Evolutionary conservation across 2,888 invertebrate genomes (phyloP).

Genomic region (Drosophila suboccidentalis): DNA sequence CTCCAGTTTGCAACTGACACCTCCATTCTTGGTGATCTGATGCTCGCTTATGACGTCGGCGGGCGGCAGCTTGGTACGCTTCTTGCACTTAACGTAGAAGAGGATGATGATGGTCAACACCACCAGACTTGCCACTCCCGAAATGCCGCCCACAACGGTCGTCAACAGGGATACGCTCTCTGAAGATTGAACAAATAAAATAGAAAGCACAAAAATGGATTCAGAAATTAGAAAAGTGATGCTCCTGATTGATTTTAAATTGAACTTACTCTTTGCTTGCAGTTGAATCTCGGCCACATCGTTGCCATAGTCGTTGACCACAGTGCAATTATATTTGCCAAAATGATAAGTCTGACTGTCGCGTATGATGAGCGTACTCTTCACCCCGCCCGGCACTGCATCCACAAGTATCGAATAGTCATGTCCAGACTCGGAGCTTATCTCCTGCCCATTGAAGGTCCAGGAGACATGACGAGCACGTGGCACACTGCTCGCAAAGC

Average conservation of each 20-base stretch:
- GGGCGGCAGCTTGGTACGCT: slow-evolving; percentile 84
- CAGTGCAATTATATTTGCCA: slow-evolving; percentile 97
- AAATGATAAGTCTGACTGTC: slow-evolving; percentile 95
- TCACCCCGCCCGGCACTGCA: slow-evolving; percentile 91
- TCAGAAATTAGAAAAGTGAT: neutral
- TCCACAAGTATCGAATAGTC: slow-evolving; percentile 92
- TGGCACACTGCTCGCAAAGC: slow-evolving; percentile 95
- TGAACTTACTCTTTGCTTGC: slow-evolving; percentile 93
- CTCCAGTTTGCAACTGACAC: slow-evolving; percentile 86
- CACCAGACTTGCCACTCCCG: slow-evolving; percentile 93
- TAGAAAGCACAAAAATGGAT: too few relatives aligned
- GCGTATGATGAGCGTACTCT: slow-evolving; percentile 95
- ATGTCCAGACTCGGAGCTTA: slow-evolving; percentile 90
- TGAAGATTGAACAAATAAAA: slow-evolving; percentile 80
- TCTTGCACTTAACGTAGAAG: slow-evolving; percentile 89
- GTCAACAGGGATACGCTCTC: slow-evolving; percentile 92
- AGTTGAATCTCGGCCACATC: slow-evolving; percentile 94
- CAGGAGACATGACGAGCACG: slow-evolving; percentile 94
- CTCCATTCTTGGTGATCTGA: slow-evolving; percentile 85
- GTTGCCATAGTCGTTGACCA: slow-evolving; percentile 95
- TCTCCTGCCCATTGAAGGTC: slow-evolving; percentile 94
- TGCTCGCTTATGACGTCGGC: slow-evolving; percentile 86
- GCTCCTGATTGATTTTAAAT: neutral
- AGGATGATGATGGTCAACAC: slow-evolving; percentile 92
- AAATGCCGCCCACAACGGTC: slow-evolving; percentile 92